Percentiles rank a stretch among this genome's conserved stretches.
Evolutionary conservation across 2,888 invertebrate genomes (phyloP).

Genomic region (Terebella lapidaria): DNA sequence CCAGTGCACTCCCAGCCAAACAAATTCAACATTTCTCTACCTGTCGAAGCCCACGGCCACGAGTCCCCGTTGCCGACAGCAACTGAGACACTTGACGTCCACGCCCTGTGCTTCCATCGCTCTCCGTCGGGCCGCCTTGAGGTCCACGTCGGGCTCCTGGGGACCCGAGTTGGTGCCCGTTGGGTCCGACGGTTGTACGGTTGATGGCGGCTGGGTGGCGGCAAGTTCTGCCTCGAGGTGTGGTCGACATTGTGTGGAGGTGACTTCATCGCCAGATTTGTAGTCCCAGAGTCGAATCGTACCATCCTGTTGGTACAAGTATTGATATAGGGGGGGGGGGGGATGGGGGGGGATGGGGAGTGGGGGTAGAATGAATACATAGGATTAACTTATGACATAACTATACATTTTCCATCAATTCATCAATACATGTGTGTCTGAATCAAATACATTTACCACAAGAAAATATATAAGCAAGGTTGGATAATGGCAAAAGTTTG

Average conservation of each 20-base stretch:
- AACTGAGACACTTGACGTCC: constrained; percentile 14
- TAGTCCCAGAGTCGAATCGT: constrained; percentile 30
- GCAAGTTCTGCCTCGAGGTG: no score
- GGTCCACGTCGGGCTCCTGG: constrained; percentile 2
- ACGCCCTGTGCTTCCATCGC: constrained; percentile 8
- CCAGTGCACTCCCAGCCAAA: no score
- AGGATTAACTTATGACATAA: no score
- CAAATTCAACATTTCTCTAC: no score
- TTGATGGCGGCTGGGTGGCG: no score
- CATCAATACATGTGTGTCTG: background rate
- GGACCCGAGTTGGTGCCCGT: background rate
- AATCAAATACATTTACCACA: background rate
- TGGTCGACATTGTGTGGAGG: constrained; percentile 7
- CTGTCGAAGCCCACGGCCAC: constrained; percentile 16
- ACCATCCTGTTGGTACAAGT: constrained; percentile 29
- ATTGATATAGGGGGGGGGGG: no score
- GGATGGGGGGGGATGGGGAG: no score
- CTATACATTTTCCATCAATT: background rate
- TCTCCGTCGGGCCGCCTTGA: background rate
- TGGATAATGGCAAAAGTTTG: no score
- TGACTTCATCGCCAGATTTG: constrained; percentile 9
- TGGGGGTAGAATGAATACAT: no score
- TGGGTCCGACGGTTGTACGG: no score
- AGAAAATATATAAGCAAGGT: background rate
- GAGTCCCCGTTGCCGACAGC: background rate